phyloP scores from a whole-genome alignment of 2,888 invertebrate species.

The Cephus nigrinus region DNA sequence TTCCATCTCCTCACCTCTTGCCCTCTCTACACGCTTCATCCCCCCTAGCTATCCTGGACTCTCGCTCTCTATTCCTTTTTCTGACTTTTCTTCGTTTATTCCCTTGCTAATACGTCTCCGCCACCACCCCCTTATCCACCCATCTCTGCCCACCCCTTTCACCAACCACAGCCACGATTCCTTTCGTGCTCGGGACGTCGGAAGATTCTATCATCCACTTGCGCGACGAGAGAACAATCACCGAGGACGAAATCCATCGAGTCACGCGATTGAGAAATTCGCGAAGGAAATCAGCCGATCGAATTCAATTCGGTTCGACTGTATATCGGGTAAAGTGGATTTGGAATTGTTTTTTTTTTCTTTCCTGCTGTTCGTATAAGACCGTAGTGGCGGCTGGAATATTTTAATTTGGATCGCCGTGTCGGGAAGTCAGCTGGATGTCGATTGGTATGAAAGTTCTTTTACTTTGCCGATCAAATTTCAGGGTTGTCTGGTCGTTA shows the following conservation, averaged over 20 bases:
- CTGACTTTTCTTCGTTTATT: background rate
- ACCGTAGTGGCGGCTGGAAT: background rate
- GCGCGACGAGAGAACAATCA: background rate
- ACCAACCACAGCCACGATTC: background rate
- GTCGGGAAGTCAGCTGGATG: background rate
- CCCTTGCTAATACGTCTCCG: background rate
- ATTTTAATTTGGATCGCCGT: background rate
- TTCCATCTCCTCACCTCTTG: too few species aligned
- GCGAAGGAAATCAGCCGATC: background rate
- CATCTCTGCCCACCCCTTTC: background rate
- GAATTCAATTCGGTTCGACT: background rate
- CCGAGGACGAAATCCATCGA: background rate
- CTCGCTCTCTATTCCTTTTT: background rate
- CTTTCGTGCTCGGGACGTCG: background rate
- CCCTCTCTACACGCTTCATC: background rate
- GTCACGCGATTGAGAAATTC: slow-evolving; percentile 2
- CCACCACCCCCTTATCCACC: background rate
- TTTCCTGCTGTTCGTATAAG: background rate
- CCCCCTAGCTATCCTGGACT: background rate
- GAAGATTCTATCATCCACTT: background rate
- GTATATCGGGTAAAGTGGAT: background rate
- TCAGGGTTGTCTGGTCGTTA: background rate
- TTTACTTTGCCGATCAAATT: background rate
- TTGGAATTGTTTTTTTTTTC: background rate
- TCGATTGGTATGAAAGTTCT: background rate